Conservation (phyloP, 2,113 vertebrate genomes). For the Pantherophis guttatus region DNA sequence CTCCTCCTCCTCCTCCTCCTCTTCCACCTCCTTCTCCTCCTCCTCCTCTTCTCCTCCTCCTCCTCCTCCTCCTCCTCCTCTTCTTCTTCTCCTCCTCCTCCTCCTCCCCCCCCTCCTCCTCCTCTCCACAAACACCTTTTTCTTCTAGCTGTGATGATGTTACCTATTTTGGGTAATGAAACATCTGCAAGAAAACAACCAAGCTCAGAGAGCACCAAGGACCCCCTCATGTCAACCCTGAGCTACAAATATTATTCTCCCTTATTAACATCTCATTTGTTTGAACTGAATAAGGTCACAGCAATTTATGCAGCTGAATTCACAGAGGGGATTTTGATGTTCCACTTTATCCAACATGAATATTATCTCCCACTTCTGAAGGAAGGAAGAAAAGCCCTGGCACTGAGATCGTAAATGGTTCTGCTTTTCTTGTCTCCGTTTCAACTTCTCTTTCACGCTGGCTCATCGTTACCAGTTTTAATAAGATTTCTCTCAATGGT, state of each 20-base stretch:
- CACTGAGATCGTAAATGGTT: background rate
- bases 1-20: too few relatives aligned
- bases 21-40: too few relatives aligned
- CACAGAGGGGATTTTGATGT: background rate
- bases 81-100: too few relatives aligned
- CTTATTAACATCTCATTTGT: background rate
- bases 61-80: fast-evolving
- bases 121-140: too few relatives aligned
- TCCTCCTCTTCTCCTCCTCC: too few relatives aligned
- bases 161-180: too few relatives aligned
- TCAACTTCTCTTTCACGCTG: background rate
- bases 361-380: background rate
- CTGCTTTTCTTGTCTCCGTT: background rate
- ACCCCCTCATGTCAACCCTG: too few relatives aligned
- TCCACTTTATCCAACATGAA: background rate
- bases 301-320: background rate
- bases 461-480: background rate
- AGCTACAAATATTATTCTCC: too few relatives aligned
- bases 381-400: background rate
- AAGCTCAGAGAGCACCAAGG: too few relatives aligned
- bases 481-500: background rate
- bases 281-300: background rate
- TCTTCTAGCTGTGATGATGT: too few relatives aligned
- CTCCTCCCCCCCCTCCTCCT: too few relatives aligned
- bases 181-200: too few relatives aligned